phyloP scores from a whole-genome alignment of 2,888 invertebrate species.

The Plagodis dolabraria region DNA sequence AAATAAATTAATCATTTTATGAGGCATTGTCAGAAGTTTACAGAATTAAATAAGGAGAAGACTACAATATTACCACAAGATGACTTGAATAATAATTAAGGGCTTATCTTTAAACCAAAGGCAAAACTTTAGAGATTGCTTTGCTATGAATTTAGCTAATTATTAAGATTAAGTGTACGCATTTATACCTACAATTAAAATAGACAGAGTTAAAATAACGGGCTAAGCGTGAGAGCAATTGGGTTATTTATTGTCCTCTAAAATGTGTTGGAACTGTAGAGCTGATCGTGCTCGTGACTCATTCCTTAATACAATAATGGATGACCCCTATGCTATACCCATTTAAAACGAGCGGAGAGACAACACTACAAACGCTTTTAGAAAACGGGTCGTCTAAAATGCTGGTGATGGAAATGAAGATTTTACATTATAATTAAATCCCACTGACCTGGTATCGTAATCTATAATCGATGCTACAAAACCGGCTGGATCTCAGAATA shows the following conservation, averaged over 20 bases:
- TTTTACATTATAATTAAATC: conserved; percentile 45
- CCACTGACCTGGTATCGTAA: conserved; percentile 62
- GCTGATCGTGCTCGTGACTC: neutral
- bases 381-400: neutral
- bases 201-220: too few species aligned
- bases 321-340: conserved; percentile 38
- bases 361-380: conserved; percentile 29
- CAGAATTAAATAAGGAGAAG: conserved; percentile 10
- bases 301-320: conserved; percentile 35
- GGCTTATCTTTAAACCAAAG: too few species aligned
- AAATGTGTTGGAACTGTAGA: too few species aligned
- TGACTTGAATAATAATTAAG: neutral
- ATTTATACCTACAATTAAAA: too few species aligned
- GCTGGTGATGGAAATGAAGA: conserved; percentile 26
- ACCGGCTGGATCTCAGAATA: conserved; percentile 55
- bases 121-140: too few species aligned
- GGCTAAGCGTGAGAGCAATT: too few species aligned
- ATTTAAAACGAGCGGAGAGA: conserved; percentile 31
- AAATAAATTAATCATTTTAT: conserved; percentile 37
- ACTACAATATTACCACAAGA: conserved; percentile 5
- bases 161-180: too few species aligned
- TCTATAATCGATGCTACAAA: conserved; percentile 57
- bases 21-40: conserved; percentile 13
- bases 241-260: too few species aligned
- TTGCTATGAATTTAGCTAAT: too few species aligned